Evolutionary conservation across 2,888 invertebrate species (phyloP), one percentile per base, ranked within the genome.

Genomic region (Synanthedon formicaeformis): DNA sequence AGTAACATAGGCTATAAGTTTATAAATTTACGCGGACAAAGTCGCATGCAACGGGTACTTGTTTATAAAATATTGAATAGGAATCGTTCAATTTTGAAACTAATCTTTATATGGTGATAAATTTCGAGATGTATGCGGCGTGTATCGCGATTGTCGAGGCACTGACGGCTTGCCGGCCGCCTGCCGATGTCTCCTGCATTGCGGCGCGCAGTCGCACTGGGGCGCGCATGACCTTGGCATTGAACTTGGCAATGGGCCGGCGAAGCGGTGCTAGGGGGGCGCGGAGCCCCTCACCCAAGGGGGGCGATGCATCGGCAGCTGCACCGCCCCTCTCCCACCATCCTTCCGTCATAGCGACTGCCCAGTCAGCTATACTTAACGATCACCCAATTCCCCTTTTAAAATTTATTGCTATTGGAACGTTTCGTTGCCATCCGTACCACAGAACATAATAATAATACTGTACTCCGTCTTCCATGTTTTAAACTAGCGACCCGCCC

Each of bases 201-300:
- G 91, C 90, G 89, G 89, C 88, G 89, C 90, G 90, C 89, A 90
- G 88, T 81, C 89, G 89, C 87, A 89, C 82, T 89, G 81, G 79
- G 81, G 86, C 89, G 88, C 89, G 85, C 88, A 89, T 91, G 91
- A 91, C 92, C 92, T 92, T 92, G 92, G 92, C 92, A 92, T 91
- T 92, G 92, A 92, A 92, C 92, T 92, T 92, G 92, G 91, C 91
- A 90, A 84, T 86, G 87, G 84, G 82, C 79, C 78, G 83, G 75
- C 74, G 78, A 73, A 79, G 71, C 67, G 61, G 60, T 69, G 34
- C 5, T 10, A 60, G 66, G 63, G 58, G 53, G 57, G 51, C 59
- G 55, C 53, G 66, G 55, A 59, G n/a, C 61, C 55, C 63, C 59
- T 56, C 61, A 58, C 57, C 56, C 61, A 69, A 71, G 72, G 73